These are phyloP conservation scores for Camelus bactrianus DNA, from an alignment of 2,113 vertebrate species.

Conservation along the genomic window DNA sequence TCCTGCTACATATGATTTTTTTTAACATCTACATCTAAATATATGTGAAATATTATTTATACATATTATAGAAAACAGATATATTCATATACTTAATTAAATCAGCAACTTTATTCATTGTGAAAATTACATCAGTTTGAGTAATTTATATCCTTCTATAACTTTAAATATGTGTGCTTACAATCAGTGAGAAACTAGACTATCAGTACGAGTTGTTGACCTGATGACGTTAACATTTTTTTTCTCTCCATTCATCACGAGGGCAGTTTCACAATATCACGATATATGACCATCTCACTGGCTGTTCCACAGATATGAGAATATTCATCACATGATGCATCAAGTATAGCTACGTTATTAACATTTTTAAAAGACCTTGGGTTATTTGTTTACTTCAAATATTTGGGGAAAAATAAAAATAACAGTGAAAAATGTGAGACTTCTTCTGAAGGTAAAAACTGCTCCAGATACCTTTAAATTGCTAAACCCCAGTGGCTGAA, in stretches of 20 bases:
- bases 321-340: background rate
- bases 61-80: background rate
- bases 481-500: background rate
- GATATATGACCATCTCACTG: background rate
- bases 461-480: background rate
- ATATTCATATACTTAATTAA: slow-evolving; percentile 4
- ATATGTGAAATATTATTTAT: background rate
- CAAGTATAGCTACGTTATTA: background rate
- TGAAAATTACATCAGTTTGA: background rate
- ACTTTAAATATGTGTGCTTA: background rate
- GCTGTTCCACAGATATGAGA: background rate
- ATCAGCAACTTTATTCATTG: background rate
- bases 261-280: background rate
- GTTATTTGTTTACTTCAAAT: slow-evolving; percentile 25
- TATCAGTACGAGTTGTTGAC: background rate
- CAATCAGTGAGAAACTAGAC: background rate
- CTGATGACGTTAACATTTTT: background rate
- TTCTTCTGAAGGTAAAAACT: slow-evolving; percentile 46
- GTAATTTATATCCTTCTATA: background rate
- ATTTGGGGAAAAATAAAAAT: background rate
- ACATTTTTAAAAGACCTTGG: background rate
- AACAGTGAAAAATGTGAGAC: background rate
- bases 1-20: background rate
- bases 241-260: background rate
- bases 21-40: background rate